Percentiles rank a stretch among this genome's conserved stretches.
Evolutionary conservation across 2,113 vertebrate species (phyloP).

Genomic region (Rhipidura dahli): DNA sequence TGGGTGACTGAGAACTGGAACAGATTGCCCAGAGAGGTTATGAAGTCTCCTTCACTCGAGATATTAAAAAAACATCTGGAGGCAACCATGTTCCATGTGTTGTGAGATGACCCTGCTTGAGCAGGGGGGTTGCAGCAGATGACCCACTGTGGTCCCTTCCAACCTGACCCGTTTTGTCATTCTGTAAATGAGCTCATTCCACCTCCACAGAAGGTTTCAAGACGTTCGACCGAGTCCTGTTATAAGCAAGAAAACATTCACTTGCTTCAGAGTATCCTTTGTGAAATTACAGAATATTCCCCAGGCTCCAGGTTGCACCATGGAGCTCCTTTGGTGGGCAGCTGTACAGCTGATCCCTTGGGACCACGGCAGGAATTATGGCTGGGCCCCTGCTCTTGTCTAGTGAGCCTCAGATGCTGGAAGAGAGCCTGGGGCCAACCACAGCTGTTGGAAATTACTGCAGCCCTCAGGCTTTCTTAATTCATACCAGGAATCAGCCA

Average conservation of each 20-base stretch:
- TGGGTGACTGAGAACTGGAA: not conserved
- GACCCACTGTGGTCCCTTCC: not conserved
- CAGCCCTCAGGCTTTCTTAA: not conserved
- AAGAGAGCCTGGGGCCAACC: not conserved
- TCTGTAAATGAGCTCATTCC: not conserved
- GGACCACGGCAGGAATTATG: not conserved
- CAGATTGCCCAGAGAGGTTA: not conserved
- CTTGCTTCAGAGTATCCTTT: not conserved
- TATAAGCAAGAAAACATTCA: not conserved
- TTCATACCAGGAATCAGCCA: not conserved
- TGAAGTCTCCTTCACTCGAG: not conserved
- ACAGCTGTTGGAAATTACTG: slow-evolving; percentile 26
- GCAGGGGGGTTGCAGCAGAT: not conserved
- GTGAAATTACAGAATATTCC: not conserved
- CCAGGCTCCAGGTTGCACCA: not conserved
- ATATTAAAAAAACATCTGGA: not conserved
- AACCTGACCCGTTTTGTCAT: not conserved
- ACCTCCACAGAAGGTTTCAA: not conserved
- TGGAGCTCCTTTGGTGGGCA: not conserved
- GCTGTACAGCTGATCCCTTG: not conserved
- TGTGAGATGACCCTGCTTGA: not conserved
- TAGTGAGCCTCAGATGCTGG: not conserved
- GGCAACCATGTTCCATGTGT: no score
- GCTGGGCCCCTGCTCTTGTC: not conserved
- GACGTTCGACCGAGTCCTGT: not conserved